Conservation (phyloP, 2,113 vertebrate genomes). For the Formicarius rufipectus region DNA sequence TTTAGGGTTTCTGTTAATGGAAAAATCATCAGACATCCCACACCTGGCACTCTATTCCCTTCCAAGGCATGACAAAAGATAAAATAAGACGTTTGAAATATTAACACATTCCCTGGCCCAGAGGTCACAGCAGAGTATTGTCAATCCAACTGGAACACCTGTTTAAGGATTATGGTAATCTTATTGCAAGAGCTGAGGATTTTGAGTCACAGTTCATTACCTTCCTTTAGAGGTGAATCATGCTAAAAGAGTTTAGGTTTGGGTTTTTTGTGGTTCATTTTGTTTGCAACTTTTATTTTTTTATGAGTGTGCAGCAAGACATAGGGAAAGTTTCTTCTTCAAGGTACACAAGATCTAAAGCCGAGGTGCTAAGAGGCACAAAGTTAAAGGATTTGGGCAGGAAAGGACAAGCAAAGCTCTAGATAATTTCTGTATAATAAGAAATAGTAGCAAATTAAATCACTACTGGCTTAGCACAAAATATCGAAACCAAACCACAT, state of each 20-base stretch:
- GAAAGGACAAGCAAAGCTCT: neutral
- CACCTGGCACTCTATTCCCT: neutral
- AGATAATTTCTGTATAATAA: neutral
- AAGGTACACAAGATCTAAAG: neutral
- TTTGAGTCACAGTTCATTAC: neutral
- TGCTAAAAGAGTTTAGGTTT: neutral
- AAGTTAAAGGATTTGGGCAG: neutral
- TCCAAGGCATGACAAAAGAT: neutral
- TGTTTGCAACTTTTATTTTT: neutral
- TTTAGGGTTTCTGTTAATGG: neutral
- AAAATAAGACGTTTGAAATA: neutral
- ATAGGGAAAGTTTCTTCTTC: neutral
- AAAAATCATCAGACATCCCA: neutral
- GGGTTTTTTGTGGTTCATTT: neutral
- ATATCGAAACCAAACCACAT: neutral
- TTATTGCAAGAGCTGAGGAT: neutral
- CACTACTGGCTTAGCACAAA: neutral
- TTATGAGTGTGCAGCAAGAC: neutral
- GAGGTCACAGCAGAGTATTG: neutral
- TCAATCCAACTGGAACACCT: neutral
- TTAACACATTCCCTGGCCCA: neutral
- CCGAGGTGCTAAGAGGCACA: neutral
- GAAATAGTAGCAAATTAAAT: constrained; percentile 2
- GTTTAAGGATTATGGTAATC: neutral
- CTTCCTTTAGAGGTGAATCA: neutral